Evolutionary conservation across 30 jellyfish, hydroid and myxozoan genomes (phyloP).

Genomic region (Cassiopea xamachana): DNA sequence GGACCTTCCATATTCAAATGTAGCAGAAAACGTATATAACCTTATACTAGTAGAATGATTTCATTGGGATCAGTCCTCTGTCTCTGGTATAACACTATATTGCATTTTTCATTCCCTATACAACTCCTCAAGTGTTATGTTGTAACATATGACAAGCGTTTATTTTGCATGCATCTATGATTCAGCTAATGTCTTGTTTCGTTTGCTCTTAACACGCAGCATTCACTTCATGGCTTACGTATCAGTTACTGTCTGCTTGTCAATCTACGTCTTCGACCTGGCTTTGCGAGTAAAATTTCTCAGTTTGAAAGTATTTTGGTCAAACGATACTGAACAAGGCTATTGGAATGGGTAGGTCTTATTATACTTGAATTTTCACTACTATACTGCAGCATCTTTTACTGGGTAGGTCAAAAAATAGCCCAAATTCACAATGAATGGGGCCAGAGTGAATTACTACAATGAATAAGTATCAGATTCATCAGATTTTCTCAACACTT

Average conservation of each 20-base stretch:
- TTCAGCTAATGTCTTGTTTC: not conserved
- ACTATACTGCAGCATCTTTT: not conserved
- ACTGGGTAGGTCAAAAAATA: not conserved
- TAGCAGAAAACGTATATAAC: no score
- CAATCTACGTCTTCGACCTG: slow-evolving; percentile 54
- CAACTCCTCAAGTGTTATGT: no score
- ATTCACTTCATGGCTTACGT: slow-evolving; percentile 47
- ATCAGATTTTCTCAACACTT: no score
- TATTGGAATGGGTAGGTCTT: slow-evolving; percentile 80
- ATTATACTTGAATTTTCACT: not conserved
- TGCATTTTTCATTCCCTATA: no score
- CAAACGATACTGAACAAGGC: slow-evolving; percentile 69
- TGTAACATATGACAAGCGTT: no score
- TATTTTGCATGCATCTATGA: no score
- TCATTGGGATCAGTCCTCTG: no score
- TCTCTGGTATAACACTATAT: no score
- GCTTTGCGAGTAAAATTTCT: slow-evolving; percentile 57
- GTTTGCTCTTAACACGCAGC: slow-evolving; percentile 30
- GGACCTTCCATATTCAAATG: no score
- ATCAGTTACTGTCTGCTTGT: slow-evolving; percentile 34
- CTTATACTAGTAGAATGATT: no score
- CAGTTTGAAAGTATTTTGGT: slow-evolving; percentile 74
- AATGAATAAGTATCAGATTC: no score
- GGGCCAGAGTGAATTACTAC: no score
- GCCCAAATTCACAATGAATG: not conserved